phyloP scores from a whole-genome alignment of 2,888 invertebrate genomes.

The Limulus polyphemus region DNA sequence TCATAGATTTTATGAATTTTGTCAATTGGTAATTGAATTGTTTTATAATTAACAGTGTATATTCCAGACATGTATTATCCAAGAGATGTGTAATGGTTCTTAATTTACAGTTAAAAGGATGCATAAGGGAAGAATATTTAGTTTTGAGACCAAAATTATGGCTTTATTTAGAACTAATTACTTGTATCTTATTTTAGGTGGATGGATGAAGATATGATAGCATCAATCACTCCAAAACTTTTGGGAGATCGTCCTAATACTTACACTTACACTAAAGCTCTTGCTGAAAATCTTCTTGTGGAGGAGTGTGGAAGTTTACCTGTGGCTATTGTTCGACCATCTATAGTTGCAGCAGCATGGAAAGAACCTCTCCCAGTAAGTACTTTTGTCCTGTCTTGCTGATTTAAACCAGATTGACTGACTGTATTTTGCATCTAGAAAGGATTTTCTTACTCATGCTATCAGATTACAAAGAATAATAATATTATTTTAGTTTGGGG shows the following conservation, averaged over 20 bases:
- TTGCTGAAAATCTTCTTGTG: conserved; percentile 66
- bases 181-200: conserved; percentile 2
- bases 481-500: too few species aligned
- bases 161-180: too few species aligned
- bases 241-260: conserved; percentile 62
- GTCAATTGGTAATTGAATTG: too few species aligned
- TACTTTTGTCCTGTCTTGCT: conserved; percentile 30
- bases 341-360: conserved; percentile 79
- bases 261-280: conserved; percentile 77
- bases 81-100: too few species aligned
- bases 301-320: conserved; percentile 64
- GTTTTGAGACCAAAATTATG: too few species aligned
- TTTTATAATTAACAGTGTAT: too few species aligned
- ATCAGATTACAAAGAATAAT: neutral
- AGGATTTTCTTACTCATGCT: neutral
- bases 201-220: conserved; percentile 18
- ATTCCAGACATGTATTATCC: too few species aligned
- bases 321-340: conserved; percentile 65
- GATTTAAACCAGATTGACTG: neutral
- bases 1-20: too few species aligned
- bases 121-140: too few species aligned
- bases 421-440: neutral
- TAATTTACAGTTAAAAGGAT: too few species aligned
- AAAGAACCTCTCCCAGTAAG: conserved; percentile 36
- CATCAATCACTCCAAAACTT: conserved; percentile 38